Conservation (phyloP, 2,113 vertebrate genomes). For the Scomber colias region DNA sequence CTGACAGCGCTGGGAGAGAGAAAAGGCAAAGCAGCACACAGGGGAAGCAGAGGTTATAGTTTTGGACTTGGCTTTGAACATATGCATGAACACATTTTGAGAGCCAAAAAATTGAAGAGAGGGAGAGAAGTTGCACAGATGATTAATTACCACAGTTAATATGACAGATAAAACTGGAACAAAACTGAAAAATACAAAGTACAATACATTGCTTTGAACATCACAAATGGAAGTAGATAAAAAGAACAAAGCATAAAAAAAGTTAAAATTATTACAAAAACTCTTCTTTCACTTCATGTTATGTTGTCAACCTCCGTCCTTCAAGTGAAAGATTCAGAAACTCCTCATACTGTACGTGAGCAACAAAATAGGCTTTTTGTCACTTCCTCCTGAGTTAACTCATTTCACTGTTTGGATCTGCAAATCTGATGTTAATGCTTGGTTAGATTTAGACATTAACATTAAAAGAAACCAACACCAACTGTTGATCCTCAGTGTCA, state of each 20-base stretch:
- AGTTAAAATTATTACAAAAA: not conserved
- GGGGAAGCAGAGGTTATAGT: slow-evolving; percentile 49
- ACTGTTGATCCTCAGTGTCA: too few species aligned
- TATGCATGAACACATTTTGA: slow-evolving; percentile 38
- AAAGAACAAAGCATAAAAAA: not conserved
- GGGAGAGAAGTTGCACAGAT: slow-evolving; percentile 7
- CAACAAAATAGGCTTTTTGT: too few species aligned
- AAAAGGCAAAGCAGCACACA: slow-evolving; percentile 48
- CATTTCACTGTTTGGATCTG: too few species aligned
- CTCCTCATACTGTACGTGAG: too few species aligned
- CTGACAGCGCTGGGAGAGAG: slow-evolving; percentile 65
- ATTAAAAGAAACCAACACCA: too few species aligned
- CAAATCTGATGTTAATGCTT: too few species aligned
- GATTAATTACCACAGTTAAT: slow-evolving; percentile 43
- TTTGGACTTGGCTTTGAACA: slow-evolving; percentile 61
- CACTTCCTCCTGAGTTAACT: too few species aligned
- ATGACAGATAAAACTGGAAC: slow-evolving; percentile 12
- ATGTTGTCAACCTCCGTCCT: not conserved
- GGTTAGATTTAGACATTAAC: too few species aligned
- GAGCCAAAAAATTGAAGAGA: slow-evolving; percentile 15
- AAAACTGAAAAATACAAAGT: not conserved
- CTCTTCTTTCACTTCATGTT: not conserved
- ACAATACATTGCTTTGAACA: not conserved
- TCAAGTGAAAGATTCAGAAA: not conserved
- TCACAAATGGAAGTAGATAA: not conserved